Evolutionary conservation across 2,113 vertebrate species (phyloP), one percentile per base, ranked within the genome.

Genomic region (Nannobrachium achirus): DNA sequence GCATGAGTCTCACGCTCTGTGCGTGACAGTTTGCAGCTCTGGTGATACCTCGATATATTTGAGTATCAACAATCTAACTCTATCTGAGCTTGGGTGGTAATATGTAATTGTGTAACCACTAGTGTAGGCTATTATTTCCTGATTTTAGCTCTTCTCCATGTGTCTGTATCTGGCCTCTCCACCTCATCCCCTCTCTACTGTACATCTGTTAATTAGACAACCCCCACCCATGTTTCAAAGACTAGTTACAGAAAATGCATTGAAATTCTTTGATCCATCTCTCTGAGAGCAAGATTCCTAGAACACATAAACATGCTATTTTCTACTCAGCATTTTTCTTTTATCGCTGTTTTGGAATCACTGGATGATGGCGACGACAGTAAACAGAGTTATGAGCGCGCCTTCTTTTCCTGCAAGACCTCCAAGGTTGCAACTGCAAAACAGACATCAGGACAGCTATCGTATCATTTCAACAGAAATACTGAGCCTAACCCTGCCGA

Each of bases 211-310:
- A n/a, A n/a, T n/a, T 52, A 60, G 16, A 61, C 69, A 58, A 79
- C 76, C 20, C 64, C 52, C 80, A 81, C 76, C 83, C 81, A 76
- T 88, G 79, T 76, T 80, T 67, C 65, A 40, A 48, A 76, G 72
- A 80, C 81, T 72, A 65, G 53, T 59, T 20, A 3, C 41, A 64
- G 68, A 68, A 61, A 75, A 62, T 51, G 42, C 66, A 57, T 55
- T 9, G 51, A 56, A 46, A 48, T 56, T n/a, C 33, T 16, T 45
- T 40, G 67, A 81, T 76, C 82, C 78, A 77, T 84, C 77, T 82
- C 73, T 69, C 60, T 5, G 25, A 33, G 67, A 33, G 59, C 60
- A 69, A 63, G 59, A 79, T 75, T 80, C 77, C 57, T 14, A 15
- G 48, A 71, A 74, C 75, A 73, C 63, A 63, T 72, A 66, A 57